Evolutionary conservation across 64 coral and sea anemone genomes (phyloP).

Genomic region (Stichodactyla helianthus): DNA sequence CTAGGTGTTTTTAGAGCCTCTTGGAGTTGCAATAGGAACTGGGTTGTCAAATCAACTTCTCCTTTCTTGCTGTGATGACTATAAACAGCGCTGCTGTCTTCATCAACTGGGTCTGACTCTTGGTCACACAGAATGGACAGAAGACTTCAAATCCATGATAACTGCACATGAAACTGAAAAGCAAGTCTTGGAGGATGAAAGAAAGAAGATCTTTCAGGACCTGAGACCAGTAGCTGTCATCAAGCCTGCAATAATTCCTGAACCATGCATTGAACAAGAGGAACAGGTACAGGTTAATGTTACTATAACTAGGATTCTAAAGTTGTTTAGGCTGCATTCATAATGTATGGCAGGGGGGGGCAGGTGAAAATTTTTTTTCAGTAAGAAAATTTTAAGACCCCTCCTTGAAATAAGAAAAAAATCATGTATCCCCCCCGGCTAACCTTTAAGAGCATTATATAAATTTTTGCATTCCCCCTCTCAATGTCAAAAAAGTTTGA

Average conservation of each 20-base stretch:
- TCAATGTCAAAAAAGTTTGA: too few relatives aligned
- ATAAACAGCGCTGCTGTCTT: slow-evolving; percentile 50
- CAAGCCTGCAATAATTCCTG: neutral
- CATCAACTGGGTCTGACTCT: slow-evolving; percentile 64
- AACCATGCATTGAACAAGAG: neutral
- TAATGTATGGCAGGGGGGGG: too few relatives aligned
- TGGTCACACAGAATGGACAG: slow-evolving; percentile 65
- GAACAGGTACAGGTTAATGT: too few relatives aligned
- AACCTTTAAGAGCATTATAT: too few relatives aligned
- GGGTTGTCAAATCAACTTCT: slow-evolving; percentile 44
- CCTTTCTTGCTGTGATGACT: slow-evolving; percentile 50
- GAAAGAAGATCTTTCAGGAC: neutral
- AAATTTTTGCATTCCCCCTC: too few relatives aligned
- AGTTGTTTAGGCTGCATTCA: too few relatives aligned
- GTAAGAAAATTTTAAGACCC: too few relatives aligned
- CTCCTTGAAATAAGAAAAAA: too few relatives aligned
- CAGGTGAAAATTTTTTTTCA: too few relatives aligned
- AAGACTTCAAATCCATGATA: slow-evolving; percentile 56
- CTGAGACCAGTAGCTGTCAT: neutral
- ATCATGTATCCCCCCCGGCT: too few relatives aligned
- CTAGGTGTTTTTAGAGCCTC: slow-evolving; percentile 73
- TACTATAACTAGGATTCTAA: too few relatives aligned
- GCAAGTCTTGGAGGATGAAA: neutral
- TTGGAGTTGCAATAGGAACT: slow-evolving; percentile 57
- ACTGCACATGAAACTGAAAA: neutral